Conservation (phyloP, 2,113 vertebrate species). For the Catharus minimus region DNA sequence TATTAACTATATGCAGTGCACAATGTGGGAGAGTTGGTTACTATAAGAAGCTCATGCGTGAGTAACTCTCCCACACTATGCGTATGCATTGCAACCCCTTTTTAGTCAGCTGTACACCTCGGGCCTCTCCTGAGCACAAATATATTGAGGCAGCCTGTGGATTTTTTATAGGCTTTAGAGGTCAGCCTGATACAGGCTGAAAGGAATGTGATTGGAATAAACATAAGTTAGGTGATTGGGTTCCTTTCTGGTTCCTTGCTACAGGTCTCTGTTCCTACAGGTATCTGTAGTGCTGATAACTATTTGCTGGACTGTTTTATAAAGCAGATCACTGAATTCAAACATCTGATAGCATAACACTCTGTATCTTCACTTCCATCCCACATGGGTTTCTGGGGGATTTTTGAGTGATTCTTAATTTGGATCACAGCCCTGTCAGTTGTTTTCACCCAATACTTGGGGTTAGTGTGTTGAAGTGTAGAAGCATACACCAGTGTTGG, state of each 20-base stretch:
- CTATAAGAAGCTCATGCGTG: constrained; percentile 52
- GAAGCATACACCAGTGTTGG: neutral
- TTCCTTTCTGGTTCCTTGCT: neutral
- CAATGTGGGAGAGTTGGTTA: constrained; percentile 43
- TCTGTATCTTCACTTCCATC: neutral
- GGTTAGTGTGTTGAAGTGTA: neutral
- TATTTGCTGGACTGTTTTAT: neutral
- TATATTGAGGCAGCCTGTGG: neutral
- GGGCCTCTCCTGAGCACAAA: neutral
- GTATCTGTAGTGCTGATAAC: neutral
- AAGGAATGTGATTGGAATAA: neutral
- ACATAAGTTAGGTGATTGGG: neutral
- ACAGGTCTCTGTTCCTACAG: neutral
- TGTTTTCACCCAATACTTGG: neutral
- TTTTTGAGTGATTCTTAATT: neutral
- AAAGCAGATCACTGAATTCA: neutral
- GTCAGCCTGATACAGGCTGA: neutral
- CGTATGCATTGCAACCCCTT: neutral
- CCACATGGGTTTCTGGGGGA: neutral
- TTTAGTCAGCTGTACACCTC: constrained; percentile 34
- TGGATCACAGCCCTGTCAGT: neutral
- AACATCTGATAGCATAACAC: neutral
- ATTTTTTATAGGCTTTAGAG: neutral
- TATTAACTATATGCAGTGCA: constrained; percentile 4
- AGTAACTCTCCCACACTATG: constrained; percentile 47